Base-by-base conservation (phyloP, 2,113 vertebrate species). In the Sterna hirundo region DNA sequence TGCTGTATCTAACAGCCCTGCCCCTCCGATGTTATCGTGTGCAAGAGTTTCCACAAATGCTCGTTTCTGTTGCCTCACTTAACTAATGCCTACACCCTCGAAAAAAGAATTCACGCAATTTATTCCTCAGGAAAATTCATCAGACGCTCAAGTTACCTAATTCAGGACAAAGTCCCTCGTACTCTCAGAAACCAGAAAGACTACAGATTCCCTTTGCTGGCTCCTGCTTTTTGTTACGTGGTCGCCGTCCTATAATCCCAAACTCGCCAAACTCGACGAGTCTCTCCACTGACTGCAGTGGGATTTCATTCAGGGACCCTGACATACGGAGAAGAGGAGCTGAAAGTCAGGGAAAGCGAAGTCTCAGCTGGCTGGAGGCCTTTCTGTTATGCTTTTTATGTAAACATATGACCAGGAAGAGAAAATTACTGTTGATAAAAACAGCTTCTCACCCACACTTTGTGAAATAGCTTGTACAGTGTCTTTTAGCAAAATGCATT, bases 21-120 rank as follows among this genome's bases (percentile, higher is more conserved):
- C 34, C 30, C 46, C 32, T 40, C 7, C 6, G 0, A 25, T 13
- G 30, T 11, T 13, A 18, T 2, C 42, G 9, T 1, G 34, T 15
- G 57, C 9, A 49, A 51, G 34, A 46, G 32, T 9, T 78, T 32
- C 64, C 3, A 2, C n/a, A 66, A 55, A 55, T 6, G 15, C 36
- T 40, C 6, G 10, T 66, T 69, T 51, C 61, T 93, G 27, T 29
- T 68, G 40, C 32, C 44, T 74, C 66, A 62, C 26, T 25, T 27
- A 51, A 46, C n/a, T 36, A 81, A 75, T 36, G 30, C 42, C 23
- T 29, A 15, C 10, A 7, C 11, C 13, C 36, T 36, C 58, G 20
- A 32, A 60, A 44, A 47, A 17, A 66, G 27, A n/a, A 78, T 29
- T 42, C 68, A 55, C 18, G 32, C 21, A 52, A 34, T 49, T 44